phyloP scores from a whole-genome alignment of 2,797 vertebrate species.

The Coranthus polyacanthus region DNA sequence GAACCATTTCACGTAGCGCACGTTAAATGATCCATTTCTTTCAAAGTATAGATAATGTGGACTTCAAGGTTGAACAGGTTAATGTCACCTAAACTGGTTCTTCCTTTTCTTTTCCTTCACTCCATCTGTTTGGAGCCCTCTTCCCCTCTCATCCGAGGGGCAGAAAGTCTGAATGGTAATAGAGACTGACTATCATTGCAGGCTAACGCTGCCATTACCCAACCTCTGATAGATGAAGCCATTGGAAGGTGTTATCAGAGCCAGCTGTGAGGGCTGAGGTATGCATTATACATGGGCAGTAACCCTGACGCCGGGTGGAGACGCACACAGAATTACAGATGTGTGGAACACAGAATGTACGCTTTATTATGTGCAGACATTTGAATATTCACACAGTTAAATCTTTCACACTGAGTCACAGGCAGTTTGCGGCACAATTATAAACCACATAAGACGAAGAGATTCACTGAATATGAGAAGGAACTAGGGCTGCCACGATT shows the following conservation, averaged over 20 bases:
- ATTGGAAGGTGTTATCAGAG: conserved; percentile 91
- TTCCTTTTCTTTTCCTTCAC: conserved; percentile 76
- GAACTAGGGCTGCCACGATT: too few species aligned
- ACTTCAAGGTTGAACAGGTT: conserved; percentile 79
- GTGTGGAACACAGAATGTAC: conserved; percentile 1
- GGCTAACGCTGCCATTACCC: conserved; percentile 85
- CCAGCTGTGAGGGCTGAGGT: conserved; percentile 89
- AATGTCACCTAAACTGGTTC: conserved; percentile 52
- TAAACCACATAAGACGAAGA: too few species aligned
- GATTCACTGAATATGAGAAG: too few species aligned
- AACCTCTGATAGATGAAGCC: conserved; percentile 90
- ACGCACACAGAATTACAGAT: conserved; percentile 24
- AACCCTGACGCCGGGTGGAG: conserved; percentile 48
- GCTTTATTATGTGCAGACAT: conserved; percentile 18
- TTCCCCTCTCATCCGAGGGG: conserved; percentile 48
- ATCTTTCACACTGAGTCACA: too few species aligned
- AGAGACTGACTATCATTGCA: conserved; percentile 80
- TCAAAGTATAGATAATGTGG: conserved; percentile 10
- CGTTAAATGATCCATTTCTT: conserved; percentile 7
- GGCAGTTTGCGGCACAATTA: too few species aligned
- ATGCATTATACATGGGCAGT: conserved; percentile 87
- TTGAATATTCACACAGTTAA: conserved; percentile 22
- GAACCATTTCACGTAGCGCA: background rate
- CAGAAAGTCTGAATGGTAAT: conserved; percentile 81
- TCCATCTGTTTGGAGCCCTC: conserved; percentile 74